Evolutionary conservation across 2,113 vertebrate genomes (phyloP).

Genomic region (Cephalopholis sonnerati): DNA sequence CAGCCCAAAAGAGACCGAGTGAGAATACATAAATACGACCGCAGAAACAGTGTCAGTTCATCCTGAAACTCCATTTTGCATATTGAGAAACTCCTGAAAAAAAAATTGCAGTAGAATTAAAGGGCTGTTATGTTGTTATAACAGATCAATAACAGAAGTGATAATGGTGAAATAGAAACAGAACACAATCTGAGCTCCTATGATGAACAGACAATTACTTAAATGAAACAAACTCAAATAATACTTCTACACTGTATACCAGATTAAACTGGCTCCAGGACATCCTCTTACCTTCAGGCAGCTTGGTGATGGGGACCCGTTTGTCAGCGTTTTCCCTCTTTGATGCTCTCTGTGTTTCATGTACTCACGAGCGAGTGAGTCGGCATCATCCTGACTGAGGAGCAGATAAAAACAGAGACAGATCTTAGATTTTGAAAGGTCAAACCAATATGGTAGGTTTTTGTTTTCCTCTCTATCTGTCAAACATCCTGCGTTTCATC

Average conservation of each 20-base stretch:
- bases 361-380: conserved; percentile 85
- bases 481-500: too few species aligned
- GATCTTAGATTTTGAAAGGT: neutral
- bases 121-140: neutral
- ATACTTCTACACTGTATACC: neutral
- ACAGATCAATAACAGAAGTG: neutral
- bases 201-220: neutral
- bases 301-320: conserved; percentile 64
- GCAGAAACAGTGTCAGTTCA: conserved; percentile 26
- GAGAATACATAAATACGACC: conserved; percentile 24
- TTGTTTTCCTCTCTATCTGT: neutral
- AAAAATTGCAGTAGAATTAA: conserved; percentile 4
- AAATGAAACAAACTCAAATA: neutral
- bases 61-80: conserved; percentile 48
- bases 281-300: conserved; percentile 85
- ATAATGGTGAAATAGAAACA: neutral
- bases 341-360: conserved; percentile 74
- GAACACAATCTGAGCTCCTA: neutral
- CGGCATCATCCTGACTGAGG: conserved; percentile 88
- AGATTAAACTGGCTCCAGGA: neutral
- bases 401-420: neutral
- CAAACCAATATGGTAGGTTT: neutral
- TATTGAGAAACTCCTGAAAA: conserved; percentile 76
- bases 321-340: conserved; percentile 68
- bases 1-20: conserved; percentile 15